A percentile compares a stretch with the other conserved stretches of the same genome.
Evolutionary conservation across 2,113 vertebrate genomes (phyloP).

Genomic region (Ageneiosus marmoratus): DNA sequence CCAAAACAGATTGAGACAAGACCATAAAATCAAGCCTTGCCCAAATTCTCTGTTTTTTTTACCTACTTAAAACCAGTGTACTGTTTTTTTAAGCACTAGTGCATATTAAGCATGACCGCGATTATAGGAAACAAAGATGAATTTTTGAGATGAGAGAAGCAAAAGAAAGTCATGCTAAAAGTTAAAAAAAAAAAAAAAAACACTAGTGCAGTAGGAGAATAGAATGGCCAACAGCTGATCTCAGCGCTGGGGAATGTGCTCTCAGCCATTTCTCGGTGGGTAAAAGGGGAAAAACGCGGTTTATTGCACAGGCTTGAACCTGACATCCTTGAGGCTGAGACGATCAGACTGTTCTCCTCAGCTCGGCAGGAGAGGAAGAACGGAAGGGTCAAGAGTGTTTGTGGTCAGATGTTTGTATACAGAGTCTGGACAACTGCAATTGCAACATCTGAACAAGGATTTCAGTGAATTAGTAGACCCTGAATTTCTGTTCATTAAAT

Average conservation of each 20-base stretch:
- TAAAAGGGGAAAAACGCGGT: conserved; percentile 33
- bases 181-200: conserved; percentile 58
- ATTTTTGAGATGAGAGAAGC: conserved; percentile 10
- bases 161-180: neutral
- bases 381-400: neutral
- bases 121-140: conserved; percentile 1
- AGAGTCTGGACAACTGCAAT: neutral
- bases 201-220: conserved; percentile 65
- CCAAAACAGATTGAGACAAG: conserved; percentile 21
- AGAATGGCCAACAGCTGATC: conserved; percentile 62
- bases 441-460: neutral
- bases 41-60: neutral
- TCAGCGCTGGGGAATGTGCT: conserved; percentile 63
- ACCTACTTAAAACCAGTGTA: neutral
- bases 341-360: neutral
- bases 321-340: conserved; percentile 15
- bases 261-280: conserved; percentile 39
- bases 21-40: conserved; percentile 18
- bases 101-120: too few species aligned
- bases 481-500: neutral
- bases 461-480: neutral
- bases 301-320: conserved; percentile 33
- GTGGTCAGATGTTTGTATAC: conserved; percentile 17
- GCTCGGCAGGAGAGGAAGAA: neutral
- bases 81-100: neutral